phyloP scores from a whole-genome alignment of 2,797 vertebrate species.

The Threskiornis aethiopicus region DNA sequence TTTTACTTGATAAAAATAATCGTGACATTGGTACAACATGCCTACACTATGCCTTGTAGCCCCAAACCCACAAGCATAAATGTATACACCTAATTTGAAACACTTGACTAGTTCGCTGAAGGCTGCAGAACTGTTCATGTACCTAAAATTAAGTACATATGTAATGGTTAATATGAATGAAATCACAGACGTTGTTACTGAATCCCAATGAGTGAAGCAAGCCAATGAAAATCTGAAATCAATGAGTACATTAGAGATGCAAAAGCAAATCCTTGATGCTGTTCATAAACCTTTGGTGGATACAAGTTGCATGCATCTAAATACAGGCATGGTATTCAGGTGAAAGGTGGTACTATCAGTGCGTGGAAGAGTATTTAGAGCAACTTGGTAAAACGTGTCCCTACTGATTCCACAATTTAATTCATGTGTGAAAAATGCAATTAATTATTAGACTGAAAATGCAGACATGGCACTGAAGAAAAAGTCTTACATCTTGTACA shows the following conservation, averaged over 20 bases:
- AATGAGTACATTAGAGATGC: background rate
- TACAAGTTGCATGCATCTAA: background rate
- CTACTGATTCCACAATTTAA: background rate
- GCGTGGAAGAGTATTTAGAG: background rate
- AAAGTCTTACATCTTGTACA: background rate
- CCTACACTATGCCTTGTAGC: background rate
- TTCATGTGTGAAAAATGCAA: background rate
- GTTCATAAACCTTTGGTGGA: background rate
- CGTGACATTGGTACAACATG: background rate
- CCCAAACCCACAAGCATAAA: background rate
- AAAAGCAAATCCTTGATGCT: background rate
- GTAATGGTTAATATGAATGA: background rate
- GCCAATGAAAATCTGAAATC: background rate
- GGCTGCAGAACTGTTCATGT: background rate
- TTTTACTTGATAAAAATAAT: background rate
- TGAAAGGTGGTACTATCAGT: background rate
- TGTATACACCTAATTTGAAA: background rate
- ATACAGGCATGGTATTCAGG: background rate
- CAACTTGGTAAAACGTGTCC: background rate
- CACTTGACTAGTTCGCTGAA: background rate
- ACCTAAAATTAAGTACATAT: constrained; percentile 16
- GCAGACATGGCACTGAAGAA: background rate
- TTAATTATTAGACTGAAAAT: background rate
- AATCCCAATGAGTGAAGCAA: background rate
- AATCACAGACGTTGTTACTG: background rate